Conservation (phyloP, 2,797 vertebrate genomes). For the Mionectes olivaceus region DNA sequence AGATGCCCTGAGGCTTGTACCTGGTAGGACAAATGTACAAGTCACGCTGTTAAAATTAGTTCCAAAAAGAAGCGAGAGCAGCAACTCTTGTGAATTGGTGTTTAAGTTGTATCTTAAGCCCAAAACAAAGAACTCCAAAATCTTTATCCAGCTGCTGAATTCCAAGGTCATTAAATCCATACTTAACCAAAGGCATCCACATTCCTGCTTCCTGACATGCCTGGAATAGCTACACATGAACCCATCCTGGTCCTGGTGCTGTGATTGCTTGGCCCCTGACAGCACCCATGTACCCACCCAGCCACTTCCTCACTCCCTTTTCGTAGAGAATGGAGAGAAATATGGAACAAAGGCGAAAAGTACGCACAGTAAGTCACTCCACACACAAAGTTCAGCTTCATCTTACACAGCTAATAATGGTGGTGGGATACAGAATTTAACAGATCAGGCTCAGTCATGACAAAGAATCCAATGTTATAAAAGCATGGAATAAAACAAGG, state of each 20-base stretch:
- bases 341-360: not conserved
- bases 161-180: not conserved
- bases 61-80: not conserved
- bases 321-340: not conserved
- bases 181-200: not conserved
- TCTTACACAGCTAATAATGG: not conserved
- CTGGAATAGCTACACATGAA: not conserved
- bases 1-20: not conserved
- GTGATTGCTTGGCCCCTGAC: rapidly evolving
- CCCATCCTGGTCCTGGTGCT: not conserved
- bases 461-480: not conserved
- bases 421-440: not conserved
- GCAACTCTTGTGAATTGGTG: not conserved
- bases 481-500: not conserved
- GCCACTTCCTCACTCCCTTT: not conserved
- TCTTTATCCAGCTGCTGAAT: not conserved
- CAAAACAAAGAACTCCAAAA: rapidly evolving
- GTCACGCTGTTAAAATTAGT: not conserved
- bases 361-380: not conserved
- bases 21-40: not conserved
- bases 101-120: not conserved
- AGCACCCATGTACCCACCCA: not conserved
- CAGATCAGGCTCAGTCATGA: not conserved
- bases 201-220: not conserved
- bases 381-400: not conserved